Evolutionary conservation across 1,140 invertebrate species (phyloP).

Genomic region (Aphis craccivora): DNA sequence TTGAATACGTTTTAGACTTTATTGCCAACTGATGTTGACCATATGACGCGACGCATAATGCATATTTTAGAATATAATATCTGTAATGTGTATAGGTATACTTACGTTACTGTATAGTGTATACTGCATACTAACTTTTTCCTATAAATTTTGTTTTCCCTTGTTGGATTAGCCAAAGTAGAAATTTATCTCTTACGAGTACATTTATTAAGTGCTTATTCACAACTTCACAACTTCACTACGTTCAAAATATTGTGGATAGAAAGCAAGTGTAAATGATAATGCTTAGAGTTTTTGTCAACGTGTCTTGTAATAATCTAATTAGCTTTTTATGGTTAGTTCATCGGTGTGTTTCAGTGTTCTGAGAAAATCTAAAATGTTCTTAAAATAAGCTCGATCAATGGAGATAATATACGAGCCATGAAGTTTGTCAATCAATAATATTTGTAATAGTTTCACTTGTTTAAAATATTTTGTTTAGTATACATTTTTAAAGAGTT

Average conservation of each 20-base stretch:
- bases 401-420: not conserved
- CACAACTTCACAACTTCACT: not conserved
- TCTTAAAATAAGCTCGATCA: no score
- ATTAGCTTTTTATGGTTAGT: not conserved
- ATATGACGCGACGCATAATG: not conserved
- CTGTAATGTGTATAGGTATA: not conserved
- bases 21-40: slow-evolving; percentile 6
- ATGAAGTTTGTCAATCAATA: not conserved
- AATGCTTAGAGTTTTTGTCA: not conserved
- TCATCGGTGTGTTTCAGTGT: no score
- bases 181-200: not conserved
- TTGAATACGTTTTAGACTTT: not conserved
- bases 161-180: not conserved
- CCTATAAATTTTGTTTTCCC: slow-evolving; percentile 5
- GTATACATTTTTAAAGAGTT: not conserved
- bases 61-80: not conserved
- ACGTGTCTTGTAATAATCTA: not conserved
- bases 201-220: not conserved
- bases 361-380: not conserved
- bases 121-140: not conserved
- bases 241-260: not conserved
- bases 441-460: no score
- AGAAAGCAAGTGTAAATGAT: not conserved
- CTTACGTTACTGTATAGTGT: not conserved
- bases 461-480: not conserved